Conservation (phyloP, 2,113 vertebrate genomes). For the Arothron firmamentum region DNA sequence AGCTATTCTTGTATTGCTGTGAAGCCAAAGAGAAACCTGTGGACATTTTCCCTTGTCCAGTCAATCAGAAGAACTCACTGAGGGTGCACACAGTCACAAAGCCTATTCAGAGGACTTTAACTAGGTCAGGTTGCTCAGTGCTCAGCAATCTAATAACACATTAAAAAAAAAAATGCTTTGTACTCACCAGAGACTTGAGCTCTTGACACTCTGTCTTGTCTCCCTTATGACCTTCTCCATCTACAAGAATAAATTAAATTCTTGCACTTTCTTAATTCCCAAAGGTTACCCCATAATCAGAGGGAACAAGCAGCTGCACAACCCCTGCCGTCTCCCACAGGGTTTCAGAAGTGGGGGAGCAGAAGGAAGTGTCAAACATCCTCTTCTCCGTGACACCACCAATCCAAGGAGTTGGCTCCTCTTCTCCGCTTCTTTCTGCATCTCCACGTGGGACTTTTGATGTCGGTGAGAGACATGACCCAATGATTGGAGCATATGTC, state of each 20-base stretch:
- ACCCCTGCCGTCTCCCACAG: slow-evolving; percentile 8
- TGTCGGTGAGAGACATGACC: slow-evolving; percentile 53
- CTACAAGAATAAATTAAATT: slow-evolving; percentile 16
- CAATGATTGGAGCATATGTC: slow-evolving; percentile 65
- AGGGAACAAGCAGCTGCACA: slow-evolving; percentile 22
- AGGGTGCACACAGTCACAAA: slow-evolving; percentile 15
- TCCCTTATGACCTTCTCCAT: slow-evolving; percentile 34
- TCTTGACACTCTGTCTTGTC: slow-evolving; percentile 27
- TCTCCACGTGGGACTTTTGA: slow-evolving; percentile 61
- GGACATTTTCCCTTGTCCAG: neutral
- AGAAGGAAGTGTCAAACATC: slow-evolving; percentile 49
- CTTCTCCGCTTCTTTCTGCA: slow-evolving; percentile 39
- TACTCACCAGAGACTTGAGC: slow-evolving; percentile 24
- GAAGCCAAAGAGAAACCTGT: slow-evolving; percentile 6
- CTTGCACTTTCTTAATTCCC: slow-evolving; percentile 31
- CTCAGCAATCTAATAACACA: slow-evolving; percentile 55
- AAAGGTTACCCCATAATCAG: slow-evolving; percentile 27
- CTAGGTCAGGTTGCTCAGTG: slow-evolving; percentile 54
- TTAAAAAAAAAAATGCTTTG: slow-evolving; percentile 49
- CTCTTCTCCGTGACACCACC: slow-evolving; percentile 38
- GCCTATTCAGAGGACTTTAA: slow-evolving; percentile 52
- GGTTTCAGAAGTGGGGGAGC: slow-evolving; percentile 24
- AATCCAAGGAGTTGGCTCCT: slow-evolving; percentile 41
- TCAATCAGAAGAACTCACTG: slow-evolving; percentile 10
- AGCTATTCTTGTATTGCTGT: neutral